Conservation (phyloP, 2,113 vertebrate genomes). For the Carollia perspicillata region DNA sequence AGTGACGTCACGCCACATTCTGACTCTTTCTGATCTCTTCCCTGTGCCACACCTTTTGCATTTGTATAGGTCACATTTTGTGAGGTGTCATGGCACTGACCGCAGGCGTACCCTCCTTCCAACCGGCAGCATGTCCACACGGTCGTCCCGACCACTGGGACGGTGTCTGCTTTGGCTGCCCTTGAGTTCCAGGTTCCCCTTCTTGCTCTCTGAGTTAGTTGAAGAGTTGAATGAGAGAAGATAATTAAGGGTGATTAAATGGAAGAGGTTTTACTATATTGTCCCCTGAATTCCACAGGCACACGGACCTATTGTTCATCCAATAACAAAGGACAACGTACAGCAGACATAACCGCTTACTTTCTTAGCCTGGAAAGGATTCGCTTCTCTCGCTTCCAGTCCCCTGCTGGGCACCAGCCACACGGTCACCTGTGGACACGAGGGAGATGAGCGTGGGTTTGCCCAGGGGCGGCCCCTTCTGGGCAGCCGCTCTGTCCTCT, state of each 20-base stretch:
- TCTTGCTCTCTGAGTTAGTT: neutral
- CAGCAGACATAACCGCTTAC: too few relatives aligned
- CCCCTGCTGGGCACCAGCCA: too few relatives aligned
- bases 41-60: neutral
- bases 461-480: too few relatives aligned
- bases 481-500: too few relatives aligned
- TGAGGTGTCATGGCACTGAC: neutral
- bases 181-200: neutral
- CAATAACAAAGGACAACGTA: neutral
- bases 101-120: neutral
- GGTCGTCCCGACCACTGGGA: neutral
- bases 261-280: neutral
- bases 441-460: too few relatives aligned
- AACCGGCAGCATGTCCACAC: neutral
- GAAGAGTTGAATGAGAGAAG: neutral
- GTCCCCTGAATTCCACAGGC: neutral
- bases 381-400: too few relatives aligned
- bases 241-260: neutral
- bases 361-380: neutral
- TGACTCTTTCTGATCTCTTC: neutral
- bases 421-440: too few relatives aligned
- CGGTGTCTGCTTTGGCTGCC: too few relatives aligned
- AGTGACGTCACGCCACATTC: neutral
- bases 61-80: neutral
- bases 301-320: neutral